Evolutionary conservation across 2,888 invertebrate species (phyloP), one percentile per base, ranked within the genome.

Genomic region (Hyalella azteca): DNA sequence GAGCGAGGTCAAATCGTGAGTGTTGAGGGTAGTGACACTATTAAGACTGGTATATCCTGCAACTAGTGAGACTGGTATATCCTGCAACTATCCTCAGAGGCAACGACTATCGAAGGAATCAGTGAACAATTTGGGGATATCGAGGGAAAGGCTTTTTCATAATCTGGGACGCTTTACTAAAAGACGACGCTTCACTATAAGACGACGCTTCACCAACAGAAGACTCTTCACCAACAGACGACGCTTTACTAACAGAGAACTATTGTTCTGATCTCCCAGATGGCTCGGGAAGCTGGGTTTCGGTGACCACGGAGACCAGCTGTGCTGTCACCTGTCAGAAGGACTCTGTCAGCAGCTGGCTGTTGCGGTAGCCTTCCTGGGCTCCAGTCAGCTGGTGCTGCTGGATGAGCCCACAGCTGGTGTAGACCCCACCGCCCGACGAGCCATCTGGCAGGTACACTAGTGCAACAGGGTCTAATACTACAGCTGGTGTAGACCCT

Each of bases 391-490:
- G 50, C 76, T 84, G 39, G 77, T 84, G n/a, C 79, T 84, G 13
- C 79, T 84, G 26, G 84, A 84, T 76, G 84, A 84, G 77, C 84
- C 84, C 32, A 84, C 84, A 26, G 77, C 84, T 15, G 84, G 84
- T 19, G 79, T 82, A 26, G 81, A 82, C 75, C 81, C 82, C 0
- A 78, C 75, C 5, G 82, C 82, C 3, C 59, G 84, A 19, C 48
- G 77, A 19, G 78, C 78, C 60, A 84, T 83, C 19, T 83, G 84
- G 84, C 81, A 81, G 81, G 82, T 82, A 29, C 26, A 36, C 29
- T 22, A 11, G 59, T 22, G 45, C 15, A 19, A 15, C 1, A 15
- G 19, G 11, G 11, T 15, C 19, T 11, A 1, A 19, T 15, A 11
- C 82, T 15, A 82, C 81, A 22, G 60, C 82, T 7, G 84, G 81